These are phyloP conservation scores for Catajapyx aquilonaris DNA, from an alignment of 1,140 invertebrate genomes.

Conservation along the genomic window DNA sequence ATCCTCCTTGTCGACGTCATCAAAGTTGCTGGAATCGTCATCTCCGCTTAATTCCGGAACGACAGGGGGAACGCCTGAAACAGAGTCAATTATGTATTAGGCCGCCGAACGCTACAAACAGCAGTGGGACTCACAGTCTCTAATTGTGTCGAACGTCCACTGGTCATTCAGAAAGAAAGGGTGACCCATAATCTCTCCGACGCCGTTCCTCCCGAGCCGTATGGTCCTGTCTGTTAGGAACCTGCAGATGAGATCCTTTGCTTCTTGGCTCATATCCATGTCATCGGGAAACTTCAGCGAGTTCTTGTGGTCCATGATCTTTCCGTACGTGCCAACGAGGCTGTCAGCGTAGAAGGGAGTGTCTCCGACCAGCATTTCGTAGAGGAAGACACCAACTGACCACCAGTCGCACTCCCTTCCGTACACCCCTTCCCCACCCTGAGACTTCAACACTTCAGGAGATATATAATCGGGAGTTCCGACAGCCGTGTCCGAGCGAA, in stretches of 20 bases:
- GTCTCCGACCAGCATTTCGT: slow-evolving; percentile 98
- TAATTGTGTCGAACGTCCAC: slow-evolving; percentile 92
- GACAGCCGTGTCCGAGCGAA: slow-evolving; percentile 90
- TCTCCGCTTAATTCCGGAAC: slow-evolving; percentile 87
- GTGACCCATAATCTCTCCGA: slow-evolving; percentile 88
- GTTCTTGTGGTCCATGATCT: slow-evolving; percentile 98
- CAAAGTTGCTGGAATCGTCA: slow-evolving; percentile 97
- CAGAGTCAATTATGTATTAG: slow-evolving; percentile 1
- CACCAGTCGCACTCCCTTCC: slow-evolving; percentile 98
- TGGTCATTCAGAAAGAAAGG: slow-evolving; percentile 91
- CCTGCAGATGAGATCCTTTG: slow-evolving; percentile 79
- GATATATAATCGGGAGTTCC: slow-evolving; percentile 99
- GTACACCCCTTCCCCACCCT: slow-evolving; percentile 86
- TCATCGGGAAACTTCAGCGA: slow-evolving; percentile 88
- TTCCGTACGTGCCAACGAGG: slow-evolving; percentile 91
- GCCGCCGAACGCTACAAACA: not conserved
- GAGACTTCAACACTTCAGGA: slow-evolving; percentile 92
- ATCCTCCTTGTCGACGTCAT: slow-evolving; percentile 87
- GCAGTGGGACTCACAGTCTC: slow-evolving; percentile 50
- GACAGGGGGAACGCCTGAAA: slow-evolving; percentile 66
- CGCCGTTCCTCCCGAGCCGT: slow-evolving; percentile 78
- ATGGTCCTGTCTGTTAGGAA: slow-evolving; percentile 79
- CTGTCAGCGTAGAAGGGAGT: slow-evolving; percentile 98
- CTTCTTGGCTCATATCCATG: slow-evolving; percentile 72
- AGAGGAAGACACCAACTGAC: slow-evolving; percentile 96